These are phyloP conservation scores for Perccottus glenii DNA, from an alignment of 2,113 vertebrate species.

Conservation along the genomic window DNA sequence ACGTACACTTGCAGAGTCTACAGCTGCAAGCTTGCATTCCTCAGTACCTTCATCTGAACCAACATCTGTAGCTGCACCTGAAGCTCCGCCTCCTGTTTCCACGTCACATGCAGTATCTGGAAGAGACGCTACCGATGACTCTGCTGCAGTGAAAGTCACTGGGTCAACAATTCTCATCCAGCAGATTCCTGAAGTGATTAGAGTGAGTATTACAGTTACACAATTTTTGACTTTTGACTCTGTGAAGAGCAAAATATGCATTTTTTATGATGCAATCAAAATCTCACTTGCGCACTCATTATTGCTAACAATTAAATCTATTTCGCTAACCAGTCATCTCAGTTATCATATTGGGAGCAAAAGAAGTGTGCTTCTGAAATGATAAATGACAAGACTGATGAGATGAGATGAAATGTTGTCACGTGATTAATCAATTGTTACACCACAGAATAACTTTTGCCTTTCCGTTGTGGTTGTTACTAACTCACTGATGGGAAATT, in stretches of 20 bases:
- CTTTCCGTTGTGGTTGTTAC: neutral
- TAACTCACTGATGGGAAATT: neutral
- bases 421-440: neutral
- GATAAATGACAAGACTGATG: no score
- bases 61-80: slow-evolving; percentile 21
- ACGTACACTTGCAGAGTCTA: slow-evolving; percentile 3
- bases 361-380: no score
- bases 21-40: slow-evolving; percentile 25
- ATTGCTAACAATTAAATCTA: neutral
- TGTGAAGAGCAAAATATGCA: no score
- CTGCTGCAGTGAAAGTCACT: slow-evolving; percentile 73
- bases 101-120: neutral
- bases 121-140: slow-evolving; percentile 32
- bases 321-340: neutral
- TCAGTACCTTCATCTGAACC: slow-evolving; percentile 14
- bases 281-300: neutral
- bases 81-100: slow-evolving; percentile 22
- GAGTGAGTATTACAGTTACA: slow-evolving; percentile 82
- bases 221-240: neutral
- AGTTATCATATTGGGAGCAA: no score
- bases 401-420: no score
- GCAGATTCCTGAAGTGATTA: slow-evolving; percentile 92
- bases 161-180: slow-evolving; percentile 88
- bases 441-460: neutral
- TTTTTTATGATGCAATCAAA: no score